Evolutionary conservation across 2,888 invertebrate species (phyloP).

Genomic region (Schizaphis graminum): DNA sequence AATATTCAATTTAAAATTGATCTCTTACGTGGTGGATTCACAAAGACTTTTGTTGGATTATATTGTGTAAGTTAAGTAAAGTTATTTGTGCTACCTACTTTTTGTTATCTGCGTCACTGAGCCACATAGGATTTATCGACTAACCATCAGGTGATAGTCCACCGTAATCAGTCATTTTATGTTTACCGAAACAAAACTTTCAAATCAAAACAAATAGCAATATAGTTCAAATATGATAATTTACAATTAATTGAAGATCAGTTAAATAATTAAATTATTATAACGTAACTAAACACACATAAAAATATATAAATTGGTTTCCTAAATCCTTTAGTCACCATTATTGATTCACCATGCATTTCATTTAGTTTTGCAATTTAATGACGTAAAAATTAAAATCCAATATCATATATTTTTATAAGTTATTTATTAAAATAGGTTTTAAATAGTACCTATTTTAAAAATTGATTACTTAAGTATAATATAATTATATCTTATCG

Average conservation of each 20-base stretch:
- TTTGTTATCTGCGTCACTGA: background rate
- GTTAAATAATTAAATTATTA: background rate
- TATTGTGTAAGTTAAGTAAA: background rate
- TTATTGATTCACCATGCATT: background rate
- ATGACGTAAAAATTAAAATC: background rate
- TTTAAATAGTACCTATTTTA: background rate
- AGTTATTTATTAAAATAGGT: background rate
- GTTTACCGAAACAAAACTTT: background rate
- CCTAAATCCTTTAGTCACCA: background rate
- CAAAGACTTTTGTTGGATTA: background rate
- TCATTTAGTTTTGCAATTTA: background rate
- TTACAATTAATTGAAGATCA: background rate
- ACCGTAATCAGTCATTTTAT: background rate
- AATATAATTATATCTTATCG: no score
- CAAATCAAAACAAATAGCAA: background rate
- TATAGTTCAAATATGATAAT: background rate
- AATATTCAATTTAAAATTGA: background rate
- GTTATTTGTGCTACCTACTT: background rate
- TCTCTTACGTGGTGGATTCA: background rate
- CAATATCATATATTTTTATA: background rate
- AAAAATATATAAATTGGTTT: background rate
- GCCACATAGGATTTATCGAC: background rate
- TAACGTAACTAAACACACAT: background rate
- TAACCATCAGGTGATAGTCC: background rate
- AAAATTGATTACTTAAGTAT: background rate